Percentiles rank a stretch among this genome's conserved stretches.
phyloP scores from a whole-genome alignment of 2,888 invertebrate genomes.

The Drosophila anomalata region DNA sequence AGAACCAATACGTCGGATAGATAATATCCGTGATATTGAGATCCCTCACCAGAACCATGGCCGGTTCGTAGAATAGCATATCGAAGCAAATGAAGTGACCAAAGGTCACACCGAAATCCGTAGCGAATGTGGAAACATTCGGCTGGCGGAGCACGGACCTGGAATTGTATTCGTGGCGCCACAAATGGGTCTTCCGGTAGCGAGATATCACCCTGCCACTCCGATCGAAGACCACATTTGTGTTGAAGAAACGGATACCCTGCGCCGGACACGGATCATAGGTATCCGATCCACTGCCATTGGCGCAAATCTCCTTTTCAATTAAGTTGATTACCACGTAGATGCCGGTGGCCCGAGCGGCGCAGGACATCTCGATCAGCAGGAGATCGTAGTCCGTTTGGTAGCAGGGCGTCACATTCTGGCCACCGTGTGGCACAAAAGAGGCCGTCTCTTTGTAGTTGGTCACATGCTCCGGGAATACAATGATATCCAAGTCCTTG shows the following conservation, averaged over 20 bases:
- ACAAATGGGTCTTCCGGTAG: slow-evolving; percentile 81
- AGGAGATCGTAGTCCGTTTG: slow-evolving; percentile 62
- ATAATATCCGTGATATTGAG: slow-evolving; percentile 77
- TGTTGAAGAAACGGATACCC: slow-evolving; percentile 86
- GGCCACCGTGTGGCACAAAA: slow-evolving; percentile 80
- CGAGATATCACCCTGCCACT: slow-evolving; percentile 88
- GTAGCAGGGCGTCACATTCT: slow-evolving; percentile 79
- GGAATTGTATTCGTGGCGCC: slow-evolving; percentile 85
- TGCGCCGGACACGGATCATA: slow-evolving; percentile 57
- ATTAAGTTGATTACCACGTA: slow-evolving; percentile 85
- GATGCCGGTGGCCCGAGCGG: slow-evolving; percentile 84
- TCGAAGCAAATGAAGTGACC: slow-evolving; percentile 94
- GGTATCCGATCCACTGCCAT: slow-evolving; percentile 40
- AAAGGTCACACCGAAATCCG: slow-evolving; percentile 91
- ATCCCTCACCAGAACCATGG: slow-evolving; percentile 83
- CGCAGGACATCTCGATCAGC: slow-evolving; percentile 85
- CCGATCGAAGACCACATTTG: slow-evolving; percentile 91
- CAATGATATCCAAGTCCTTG: slow-evolving; percentile 87
- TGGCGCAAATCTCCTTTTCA: slow-evolving; percentile 86
- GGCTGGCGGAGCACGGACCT: slow-evolving; percentile 83
- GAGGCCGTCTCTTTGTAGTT: slow-evolving; percentile 72
- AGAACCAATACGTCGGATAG: slow-evolving; percentile 91
- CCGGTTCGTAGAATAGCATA: slow-evolving; percentile 89
- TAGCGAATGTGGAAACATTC: slow-evolving; percentile 87
- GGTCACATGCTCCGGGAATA: slow-evolving; percentile 89